Base-by-base conservation (phyloP, 2,797 vertebrate species). In the Fistularia commersonii region DNA sequence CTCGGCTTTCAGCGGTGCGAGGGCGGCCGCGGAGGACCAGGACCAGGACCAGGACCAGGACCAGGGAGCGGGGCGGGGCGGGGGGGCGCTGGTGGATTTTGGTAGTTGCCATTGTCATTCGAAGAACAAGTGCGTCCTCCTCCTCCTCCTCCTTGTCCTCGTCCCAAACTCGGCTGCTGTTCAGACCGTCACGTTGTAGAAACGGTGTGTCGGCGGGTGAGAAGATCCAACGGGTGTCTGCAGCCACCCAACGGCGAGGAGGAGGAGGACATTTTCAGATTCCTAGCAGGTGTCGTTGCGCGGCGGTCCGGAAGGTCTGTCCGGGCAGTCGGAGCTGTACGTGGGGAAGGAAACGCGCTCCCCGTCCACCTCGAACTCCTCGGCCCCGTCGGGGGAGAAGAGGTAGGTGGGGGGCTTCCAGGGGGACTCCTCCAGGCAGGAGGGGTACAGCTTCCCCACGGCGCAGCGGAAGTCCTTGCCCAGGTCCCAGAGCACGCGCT, bases 401-500 rank as follows among this genome's bases (percentile, higher is more conserved):
- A 98, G 92, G 74, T 95, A 98, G 0, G 97, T 93, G 1, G 97
- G 96, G 32, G 97, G 97, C 67, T 99, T 99, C 97, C 97, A 99
- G 0, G 93, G 95, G 41, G 96, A 96, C 59, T 98, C 97, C 72
- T 97, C 94, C 57, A 99, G 90, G 77, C 97, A 99, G 49, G 97
- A 99, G 0, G 97, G 97, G 80, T 99, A 99, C 1, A 99, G 92
- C 77, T 99, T 98, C 54, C 95, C 97, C 72, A 99, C 94, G 1
- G 93, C 92, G 59, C 97, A 98, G 56, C 94, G 93, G 72, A 99
- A 99, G 84, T 96, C 94, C 54, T 94, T 95, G 7, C 97, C 96
- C 41, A 99, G 69, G 64, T 98, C 95, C 94, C 97, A 98, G n/a
- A 99, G 92, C 41, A 96, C 94, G 0, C 97, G 94, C 44, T 98